These are phyloP conservation scores for Lycocerus yunnanus DNA, from an alignment of 2,888 invertebrate species.

Conservation along the genomic window DNA sequence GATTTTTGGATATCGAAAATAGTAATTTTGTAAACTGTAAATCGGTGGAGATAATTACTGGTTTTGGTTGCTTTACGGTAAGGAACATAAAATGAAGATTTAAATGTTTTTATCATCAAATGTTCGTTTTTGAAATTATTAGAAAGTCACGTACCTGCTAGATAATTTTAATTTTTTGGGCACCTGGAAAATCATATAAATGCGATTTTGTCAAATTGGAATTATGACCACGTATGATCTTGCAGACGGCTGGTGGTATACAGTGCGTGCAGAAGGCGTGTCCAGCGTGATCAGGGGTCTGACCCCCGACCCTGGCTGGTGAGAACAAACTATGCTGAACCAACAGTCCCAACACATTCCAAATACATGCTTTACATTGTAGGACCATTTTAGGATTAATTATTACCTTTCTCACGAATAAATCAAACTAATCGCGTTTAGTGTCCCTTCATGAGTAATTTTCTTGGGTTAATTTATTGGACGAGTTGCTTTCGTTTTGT, in stretches of 20 bases:
- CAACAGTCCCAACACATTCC: slow-evolving; percentile 29
- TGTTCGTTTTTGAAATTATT: not conserved
- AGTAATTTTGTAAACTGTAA: slow-evolving; percentile 22
- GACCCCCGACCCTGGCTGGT: slow-evolving; percentile 44
- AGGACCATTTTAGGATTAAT: slow-evolving; percentile 12
- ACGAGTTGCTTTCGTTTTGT: not conserved
- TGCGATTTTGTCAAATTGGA: not conserved
- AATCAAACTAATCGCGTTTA: not conserved
- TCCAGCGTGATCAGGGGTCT: slow-evolving; percentile 43
- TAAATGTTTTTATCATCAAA: not conserved
- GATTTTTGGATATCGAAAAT: slow-evolving; percentile 25
- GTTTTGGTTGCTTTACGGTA: not conserved
- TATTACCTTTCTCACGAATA: slow-evolving; percentile 4
- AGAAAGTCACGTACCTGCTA: not conserved
- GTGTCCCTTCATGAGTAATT: not conserved
- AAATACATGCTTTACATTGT: slow-evolving; percentile 16
- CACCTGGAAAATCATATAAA: too few species aligned
- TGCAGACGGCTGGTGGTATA: slow-evolving; percentile 25
- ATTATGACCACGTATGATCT: not conserved
- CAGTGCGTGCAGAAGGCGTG: slow-evolving; percentile 47
- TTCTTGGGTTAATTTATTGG: not conserved
- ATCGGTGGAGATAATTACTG: slow-evolving; percentile 5
- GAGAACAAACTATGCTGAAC: slow-evolving; percentile 38
- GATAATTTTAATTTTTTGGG: too few species aligned
- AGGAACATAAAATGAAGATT: not conserved